Percentiles rank a stretch among this genome's conserved stretches.
Evolutionary conservation across 1,140 invertebrate species (phyloP).

Genomic region (Ceratina calcarata): DNA sequence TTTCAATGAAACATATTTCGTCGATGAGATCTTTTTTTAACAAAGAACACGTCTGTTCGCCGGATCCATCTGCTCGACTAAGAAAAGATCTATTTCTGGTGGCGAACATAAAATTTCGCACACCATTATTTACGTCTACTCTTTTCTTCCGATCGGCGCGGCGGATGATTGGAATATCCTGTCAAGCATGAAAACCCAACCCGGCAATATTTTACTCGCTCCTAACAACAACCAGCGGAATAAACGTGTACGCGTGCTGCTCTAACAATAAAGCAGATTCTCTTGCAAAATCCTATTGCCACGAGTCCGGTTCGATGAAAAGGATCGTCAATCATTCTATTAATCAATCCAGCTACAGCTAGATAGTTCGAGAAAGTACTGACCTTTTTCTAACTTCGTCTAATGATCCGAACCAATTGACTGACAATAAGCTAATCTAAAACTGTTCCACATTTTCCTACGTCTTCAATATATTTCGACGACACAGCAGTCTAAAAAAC

Average conservation of each 20-base stretch:
- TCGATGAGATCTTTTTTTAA: too few relatives aligned
- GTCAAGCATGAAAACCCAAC: slow-evolving; percentile 46
- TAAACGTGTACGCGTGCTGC: not conserved
- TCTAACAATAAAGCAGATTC: not conserved
- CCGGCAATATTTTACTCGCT: slow-evolving; percentile 29
- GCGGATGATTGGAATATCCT: slow-evolving; percentile 40
- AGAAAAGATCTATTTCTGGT: slow-evolving; percentile 35
- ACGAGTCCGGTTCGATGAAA: slow-evolving; percentile 11
- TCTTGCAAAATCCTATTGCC: slow-evolving; percentile 7
- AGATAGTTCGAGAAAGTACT: slow-evolving; percentile 13
- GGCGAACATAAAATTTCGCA: slow-evolving; percentile 43
- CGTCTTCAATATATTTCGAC: too few relatives aligned
- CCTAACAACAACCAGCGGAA: slow-evolving; percentile 18
- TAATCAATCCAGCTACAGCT: slow-evolving; percentile 14
- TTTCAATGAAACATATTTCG: too few relatives aligned
- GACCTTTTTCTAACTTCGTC: not conserved
- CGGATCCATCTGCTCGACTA: not conserved
- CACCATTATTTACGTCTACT: slow-evolving; percentile 39
- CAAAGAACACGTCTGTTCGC: not conserved
- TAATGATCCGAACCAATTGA: not conserved
- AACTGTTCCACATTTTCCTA: not conserved
- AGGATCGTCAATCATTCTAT: slow-evolving; percentile 35
- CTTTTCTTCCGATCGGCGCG: slow-evolving; percentile 28
- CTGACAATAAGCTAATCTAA: slow-evolving; percentile 3
- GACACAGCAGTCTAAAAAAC: too few relatives aligned